Conservation (phyloP, 2,113 vertebrate species). For the Ellobius talpinus region DNA sequence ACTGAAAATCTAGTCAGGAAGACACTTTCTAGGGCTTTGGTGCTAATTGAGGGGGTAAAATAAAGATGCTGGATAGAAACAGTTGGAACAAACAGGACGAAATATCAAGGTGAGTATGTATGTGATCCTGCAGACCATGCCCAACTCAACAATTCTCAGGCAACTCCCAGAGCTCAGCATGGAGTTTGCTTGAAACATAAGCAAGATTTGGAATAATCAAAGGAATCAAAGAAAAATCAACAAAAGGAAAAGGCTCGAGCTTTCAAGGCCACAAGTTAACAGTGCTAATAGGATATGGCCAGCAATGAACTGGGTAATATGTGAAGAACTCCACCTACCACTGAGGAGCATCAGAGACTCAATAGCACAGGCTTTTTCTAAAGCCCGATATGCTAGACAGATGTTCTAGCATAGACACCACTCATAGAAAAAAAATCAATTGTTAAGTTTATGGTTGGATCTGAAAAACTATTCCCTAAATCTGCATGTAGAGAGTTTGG, state of each 20-base stretch:
- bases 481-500: neutral
- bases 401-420: neutral
- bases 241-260: neutral
- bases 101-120: neutral
- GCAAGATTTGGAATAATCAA: neutral
- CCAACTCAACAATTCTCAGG: neutral
- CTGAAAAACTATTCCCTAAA: neutral
- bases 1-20: neutral
- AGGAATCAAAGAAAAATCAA: neutral
- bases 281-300: neutral
- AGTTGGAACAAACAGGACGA: neutral
- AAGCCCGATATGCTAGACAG: neutral
- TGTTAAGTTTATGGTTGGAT: neutral
- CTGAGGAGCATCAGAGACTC: neutral
- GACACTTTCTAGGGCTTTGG: neutral
- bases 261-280: neutral
- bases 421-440: neutral
- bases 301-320: rapidly evolving
- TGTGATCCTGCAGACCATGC: neutral
- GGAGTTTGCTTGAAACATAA: neutral
- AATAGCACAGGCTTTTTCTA: too few relatives aligned
- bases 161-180: neutral
- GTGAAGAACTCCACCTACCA: neutral
- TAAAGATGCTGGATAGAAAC: neutral
- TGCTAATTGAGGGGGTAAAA: neutral